These are phyloP conservation scores for Hassar affinis DNA, from an alignment of 2,113 vertebrate genomes.

Conservation along the genomic window DNA sequence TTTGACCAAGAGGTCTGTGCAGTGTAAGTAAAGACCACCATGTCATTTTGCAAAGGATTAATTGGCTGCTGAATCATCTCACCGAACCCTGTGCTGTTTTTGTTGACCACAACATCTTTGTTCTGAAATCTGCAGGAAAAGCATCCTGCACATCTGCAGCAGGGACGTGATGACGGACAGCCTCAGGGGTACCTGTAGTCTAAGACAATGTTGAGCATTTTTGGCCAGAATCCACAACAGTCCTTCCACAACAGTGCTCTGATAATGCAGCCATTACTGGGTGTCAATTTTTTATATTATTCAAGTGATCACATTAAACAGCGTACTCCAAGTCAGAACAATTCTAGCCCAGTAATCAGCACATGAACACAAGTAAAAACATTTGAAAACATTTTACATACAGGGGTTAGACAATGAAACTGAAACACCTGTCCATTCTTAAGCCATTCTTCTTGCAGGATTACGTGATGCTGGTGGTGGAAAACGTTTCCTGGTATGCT, in stretches of 20 bases:
- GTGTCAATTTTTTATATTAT: too few relatives aligned
- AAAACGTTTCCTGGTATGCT: too few relatives aligned
- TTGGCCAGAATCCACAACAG: neutral
- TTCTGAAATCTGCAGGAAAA: neutral
- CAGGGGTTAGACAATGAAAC: too few relatives aligned
- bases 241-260: too few relatives aligned
- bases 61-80: neutral
- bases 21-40: too few relatives aligned
- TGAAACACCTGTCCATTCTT: too few relatives aligned
- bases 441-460: too few relatives aligned
- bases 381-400: too few relatives aligned
- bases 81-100: neutral
- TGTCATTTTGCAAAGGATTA: neutral
- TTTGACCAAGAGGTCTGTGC: too few relatives aligned
- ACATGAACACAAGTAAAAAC: neutral
- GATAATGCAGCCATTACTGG: too few relatives aligned
- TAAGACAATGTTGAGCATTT: neutral
- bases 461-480: too few relatives aligned
- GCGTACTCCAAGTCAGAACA: neutral
- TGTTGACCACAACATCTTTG: neutral
- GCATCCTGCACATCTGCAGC: neutral
- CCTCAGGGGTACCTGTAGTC: neutral
- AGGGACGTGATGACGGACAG: neutral
- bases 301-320: neutral
- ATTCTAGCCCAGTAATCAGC: neutral